These are phyloP conservation scores for Polypedilum pembai DNA, from an alignment of 1,140 invertebrate species.

Conservation along the genomic window DNA sequence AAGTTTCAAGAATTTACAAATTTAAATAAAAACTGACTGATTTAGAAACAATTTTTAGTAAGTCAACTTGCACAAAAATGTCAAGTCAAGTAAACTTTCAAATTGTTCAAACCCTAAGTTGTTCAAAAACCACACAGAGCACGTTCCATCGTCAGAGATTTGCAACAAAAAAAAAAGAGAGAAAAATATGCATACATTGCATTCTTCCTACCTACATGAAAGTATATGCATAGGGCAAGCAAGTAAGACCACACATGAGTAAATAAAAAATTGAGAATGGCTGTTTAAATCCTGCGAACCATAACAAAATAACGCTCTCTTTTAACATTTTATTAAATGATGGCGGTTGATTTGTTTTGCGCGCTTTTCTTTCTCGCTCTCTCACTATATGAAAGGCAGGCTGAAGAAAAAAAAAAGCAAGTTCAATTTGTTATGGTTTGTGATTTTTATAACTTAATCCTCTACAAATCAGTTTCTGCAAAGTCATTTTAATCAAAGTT, in stretches of 20 bases:
- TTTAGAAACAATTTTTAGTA: too few species aligned
- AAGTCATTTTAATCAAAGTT: slow-evolving; percentile 23
- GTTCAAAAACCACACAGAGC: background rate
- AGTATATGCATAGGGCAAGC: background rate
- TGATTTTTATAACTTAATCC: slow-evolving; percentile 22
- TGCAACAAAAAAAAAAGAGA: background rate
- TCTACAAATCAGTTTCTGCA: background rate
- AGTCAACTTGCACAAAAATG: too few species aligned
- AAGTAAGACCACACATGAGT: background rate
- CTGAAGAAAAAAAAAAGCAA: background rate
- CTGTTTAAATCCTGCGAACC: slow-evolving; percentile 4
- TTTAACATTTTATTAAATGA: background rate
- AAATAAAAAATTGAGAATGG: background rate
- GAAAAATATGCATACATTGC: background rate
- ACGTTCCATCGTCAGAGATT: background rate
- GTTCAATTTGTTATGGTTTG: slow-evolving; percentile 8
- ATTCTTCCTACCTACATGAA: too few species aligned
- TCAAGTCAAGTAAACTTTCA: too few species aligned
- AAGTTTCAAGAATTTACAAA: too few species aligned
- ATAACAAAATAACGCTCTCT: slow-evolving; percentile 14
- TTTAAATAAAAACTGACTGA: too few species aligned
- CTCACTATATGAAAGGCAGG: background rate
- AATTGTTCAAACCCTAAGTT: background rate
- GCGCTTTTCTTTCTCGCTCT: background rate
- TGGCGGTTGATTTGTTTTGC: slow-evolving; percentile 23